Conservation (phyloP, 2,888 invertebrate species). For the Drosophila neonasuta region DNA sequence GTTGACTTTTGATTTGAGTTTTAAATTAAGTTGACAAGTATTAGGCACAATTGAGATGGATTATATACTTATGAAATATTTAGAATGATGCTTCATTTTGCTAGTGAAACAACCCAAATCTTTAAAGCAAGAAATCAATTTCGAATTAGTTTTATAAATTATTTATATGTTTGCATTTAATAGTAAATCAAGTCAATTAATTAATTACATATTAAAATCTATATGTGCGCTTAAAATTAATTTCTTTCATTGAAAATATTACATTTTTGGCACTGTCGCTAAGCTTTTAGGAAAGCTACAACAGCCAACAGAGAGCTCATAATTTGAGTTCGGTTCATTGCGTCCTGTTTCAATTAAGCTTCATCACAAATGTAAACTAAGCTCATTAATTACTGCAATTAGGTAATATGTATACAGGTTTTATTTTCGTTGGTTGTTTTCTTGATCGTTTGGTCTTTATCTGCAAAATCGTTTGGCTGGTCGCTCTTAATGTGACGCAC, state of each 20-base stretch:
- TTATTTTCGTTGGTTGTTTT: slow-evolving; percentile 22
- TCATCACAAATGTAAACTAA: slow-evolving; percentile 56
- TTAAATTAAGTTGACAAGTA: not conserved
- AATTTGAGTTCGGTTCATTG: slow-evolving; percentile 8
- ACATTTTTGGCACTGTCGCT: no score
- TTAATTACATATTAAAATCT: no score
- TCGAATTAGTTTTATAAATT: not conserved
- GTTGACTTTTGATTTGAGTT: not conserved
- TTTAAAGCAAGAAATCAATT: not conserved
- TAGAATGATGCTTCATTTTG: not conserved
- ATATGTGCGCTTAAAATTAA: not conserved
- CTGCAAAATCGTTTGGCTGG: slow-evolving; percentile 36
- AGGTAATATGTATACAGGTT: slow-evolving; percentile 43
- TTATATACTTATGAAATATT: not conserved
- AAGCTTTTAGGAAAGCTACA: no score
- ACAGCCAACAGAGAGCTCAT: slow-evolving; percentile 30
- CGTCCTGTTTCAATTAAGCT: slow-evolving; percentile 21
- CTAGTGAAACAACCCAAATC: not conserved
- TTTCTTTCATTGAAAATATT: not conserved
- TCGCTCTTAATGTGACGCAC: slow-evolving; percentile 46
- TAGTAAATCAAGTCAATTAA: no score
- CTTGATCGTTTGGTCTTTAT: slow-evolving; percentile 34
- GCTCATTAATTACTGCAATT: slow-evolving; percentile 74
- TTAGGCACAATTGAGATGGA: not conserved
- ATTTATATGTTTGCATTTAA: no score